Conservation (phyloP, 1,140 invertebrate species). For the Rhagoletis zephyria region DNA sequence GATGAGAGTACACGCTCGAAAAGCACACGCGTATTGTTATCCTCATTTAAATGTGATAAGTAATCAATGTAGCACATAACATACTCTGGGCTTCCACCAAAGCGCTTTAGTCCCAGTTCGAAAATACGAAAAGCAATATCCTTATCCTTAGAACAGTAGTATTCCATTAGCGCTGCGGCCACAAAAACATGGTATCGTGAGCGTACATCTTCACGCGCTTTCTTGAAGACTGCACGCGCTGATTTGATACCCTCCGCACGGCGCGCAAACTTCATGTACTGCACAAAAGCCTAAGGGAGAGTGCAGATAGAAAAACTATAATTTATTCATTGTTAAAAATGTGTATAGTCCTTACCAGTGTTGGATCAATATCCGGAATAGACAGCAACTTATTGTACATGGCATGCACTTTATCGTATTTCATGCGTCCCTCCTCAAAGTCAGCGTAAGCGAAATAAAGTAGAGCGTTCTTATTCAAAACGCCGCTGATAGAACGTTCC, state of each 20-base stretch:
- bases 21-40: constrained; percentile 97
- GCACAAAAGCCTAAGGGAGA: constrained; percentile 87
- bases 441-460: constrained; percentile 98
- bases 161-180: constrained; percentile 97
- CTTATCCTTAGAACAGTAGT: constrained; percentile 99
- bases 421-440: constrained; percentile 96
- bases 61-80: constrained; percentile 97
- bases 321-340: background rate
- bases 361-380: constrained; percentile 92
- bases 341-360: constrained; percentile 80
- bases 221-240: constrained; percentile 93
- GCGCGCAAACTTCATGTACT: constrained; percentile 99
- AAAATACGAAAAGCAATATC: constrained; percentile 98
- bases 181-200: constrained; percentile 95
- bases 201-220: constrained; percentile 90
- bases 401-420: constrained; percentile 97
- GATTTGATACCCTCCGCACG: constrained; percentile 98
- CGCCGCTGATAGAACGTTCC: constrained; percentile 89
- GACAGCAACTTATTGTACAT: constrained; percentile 95
- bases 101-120: constrained; percentile 97
- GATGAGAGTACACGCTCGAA: constrained; percentile 97
- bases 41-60: constrained; percentile 98
- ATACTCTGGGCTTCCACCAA: constrained; percentile 94
- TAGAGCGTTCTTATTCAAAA: constrained; percentile 92
- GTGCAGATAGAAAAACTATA: background rate